These are phyloP conservation scores for Paramacrobiotus metropolitanus DNA, from an alignment of 1,140 invertebrate species.

Conservation along the genomic window DNA sequence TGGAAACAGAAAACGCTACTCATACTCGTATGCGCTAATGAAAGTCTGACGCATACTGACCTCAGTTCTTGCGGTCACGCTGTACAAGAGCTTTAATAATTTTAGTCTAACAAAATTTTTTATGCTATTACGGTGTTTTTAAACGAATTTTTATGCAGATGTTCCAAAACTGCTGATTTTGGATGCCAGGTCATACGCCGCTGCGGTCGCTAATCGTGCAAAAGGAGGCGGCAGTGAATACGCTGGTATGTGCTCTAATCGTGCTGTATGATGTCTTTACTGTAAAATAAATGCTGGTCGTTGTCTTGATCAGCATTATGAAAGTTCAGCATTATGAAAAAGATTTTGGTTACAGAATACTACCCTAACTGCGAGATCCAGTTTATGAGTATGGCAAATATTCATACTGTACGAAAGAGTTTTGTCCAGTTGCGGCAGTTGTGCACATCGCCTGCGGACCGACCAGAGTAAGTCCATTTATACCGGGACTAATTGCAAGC, in stretches of 20 bases:
- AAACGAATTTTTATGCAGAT: background rate
- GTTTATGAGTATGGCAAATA: constrained; percentile 91
- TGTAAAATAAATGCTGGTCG: background rate
- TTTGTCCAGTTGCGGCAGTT: constrained; percentile 33
- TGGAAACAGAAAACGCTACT: no score
- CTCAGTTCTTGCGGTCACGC: no score
- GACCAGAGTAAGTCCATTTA: constrained; percentile 38
- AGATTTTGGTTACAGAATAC: constrained; percentile 35
- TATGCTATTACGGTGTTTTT: no score
- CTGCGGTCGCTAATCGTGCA: constrained; percentile 77
- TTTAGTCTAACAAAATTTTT: no score
- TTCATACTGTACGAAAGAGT: constrained; percentile 66
- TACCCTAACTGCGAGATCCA: constrained; percentile 78
- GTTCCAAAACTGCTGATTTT: constrained; percentile 64
- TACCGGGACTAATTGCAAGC: background rate
- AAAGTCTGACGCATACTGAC: no score
- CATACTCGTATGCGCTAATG: no score
- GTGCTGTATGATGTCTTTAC: constrained; percentile 3
- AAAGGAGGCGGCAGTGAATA: constrained; percentile 87
- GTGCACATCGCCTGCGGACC: constrained; percentile 45
- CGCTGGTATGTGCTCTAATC: constrained; percentile 23
- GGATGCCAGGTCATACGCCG: constrained; percentile 79
- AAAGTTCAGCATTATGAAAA: no score
- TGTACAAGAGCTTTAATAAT: no score
- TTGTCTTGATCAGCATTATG: no score